Evolutionary conservation across 2,888 invertebrate genomes (phyloP), one percentile per base, ranked within the genome.

Genomic region (Serrognathus titanus): DNA sequence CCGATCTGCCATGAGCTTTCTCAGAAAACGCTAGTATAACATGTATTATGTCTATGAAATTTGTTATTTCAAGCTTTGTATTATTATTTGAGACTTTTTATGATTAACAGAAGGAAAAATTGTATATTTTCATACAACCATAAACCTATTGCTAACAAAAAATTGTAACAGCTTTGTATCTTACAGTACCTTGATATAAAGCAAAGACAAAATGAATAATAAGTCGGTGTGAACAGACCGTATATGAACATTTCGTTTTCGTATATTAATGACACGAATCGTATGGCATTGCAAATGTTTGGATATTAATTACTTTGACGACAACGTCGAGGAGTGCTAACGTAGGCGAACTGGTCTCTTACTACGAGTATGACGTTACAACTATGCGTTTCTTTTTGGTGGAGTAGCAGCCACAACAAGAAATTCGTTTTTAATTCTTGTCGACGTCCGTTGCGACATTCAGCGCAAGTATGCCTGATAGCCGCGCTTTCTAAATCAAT

Each of bases 281-380:
- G 31, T n/a, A 36, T 10, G 7, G 12, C 12, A 12, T 40, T 12
- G 40, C 12, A 43, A 43, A 11, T 43, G 13, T 16, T 43, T 43
- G 20, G 20, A 43, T 43, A 43, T 49, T 49, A 36, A 37, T 49
- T 52, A 24, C 35, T 43, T 52, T 43, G 52, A 45, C 45, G 45
- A 40, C 39, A 24, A 24, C 43, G 37, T 20, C 39, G 39, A 43
- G 43, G 52, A 52, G 52, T 20, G 43, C 45, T 51, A 35, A 52
- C 52, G 52, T 52, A 43, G 52, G 52, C 52, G 52, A 43, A 52
- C 52, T 43, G 52, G 52, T 52, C 16, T 35, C 52, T 24, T 37
- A 20, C 20, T 35, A 49, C 16, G 37, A 16, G 20, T 38, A 31
- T 16, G 12, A 31, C 11, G 36, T 12, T 38, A 16, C 38, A 49